Conservation (phyloP, 2,797 vertebrate species). For the Halcyon smyrnensis region DNA sequence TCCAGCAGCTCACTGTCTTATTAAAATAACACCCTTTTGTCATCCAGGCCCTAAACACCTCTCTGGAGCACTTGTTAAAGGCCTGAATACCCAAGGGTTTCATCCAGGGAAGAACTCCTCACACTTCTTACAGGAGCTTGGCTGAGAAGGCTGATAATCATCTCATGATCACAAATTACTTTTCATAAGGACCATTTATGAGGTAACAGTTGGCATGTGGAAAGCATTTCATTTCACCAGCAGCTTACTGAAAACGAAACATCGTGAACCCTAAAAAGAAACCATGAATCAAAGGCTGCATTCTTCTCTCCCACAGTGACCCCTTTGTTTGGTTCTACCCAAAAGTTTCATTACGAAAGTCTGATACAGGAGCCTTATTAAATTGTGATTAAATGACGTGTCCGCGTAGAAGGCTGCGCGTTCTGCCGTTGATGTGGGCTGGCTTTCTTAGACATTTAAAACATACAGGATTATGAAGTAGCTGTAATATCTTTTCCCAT, state of each 20-base stretch:
- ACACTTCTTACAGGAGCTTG: not conserved
- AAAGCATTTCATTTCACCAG: constrained; percentile 33
- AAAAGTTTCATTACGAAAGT: constrained; percentile 60
- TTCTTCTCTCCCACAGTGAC: constrained; percentile 71
- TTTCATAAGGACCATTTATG: constrained; percentile 55
- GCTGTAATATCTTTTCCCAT: constrained; percentile 34
- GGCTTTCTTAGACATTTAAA: constrained; percentile 35
- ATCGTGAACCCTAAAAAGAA: constrained; percentile 45
- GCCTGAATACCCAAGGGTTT: not conserved
- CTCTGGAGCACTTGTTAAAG: not conserved
- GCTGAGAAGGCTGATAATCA: constrained; percentile 43
- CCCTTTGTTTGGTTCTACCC: constrained; percentile 63
- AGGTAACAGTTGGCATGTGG: constrained; percentile 44
- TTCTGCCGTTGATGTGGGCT: constrained; percentile 47
- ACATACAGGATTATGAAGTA: constrained; percentile 48
- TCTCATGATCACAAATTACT: constrained; percentile 55
- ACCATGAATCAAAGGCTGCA: constrained; percentile 36
- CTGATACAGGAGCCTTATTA: constrained; percentile 70
- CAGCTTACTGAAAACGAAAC: constrained; percentile 22
- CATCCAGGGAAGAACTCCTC: not conserved
- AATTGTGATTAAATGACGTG: constrained; percentile 67
- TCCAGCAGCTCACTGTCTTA: not conserved
- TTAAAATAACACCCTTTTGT: not conserved
- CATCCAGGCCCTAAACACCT: not conserved
- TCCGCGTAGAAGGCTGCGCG: not conserved